Conservation (phyloP, 30 jellyfish, hydroid and myxozoan species). For the Pelagia noctiluca region DNA sequence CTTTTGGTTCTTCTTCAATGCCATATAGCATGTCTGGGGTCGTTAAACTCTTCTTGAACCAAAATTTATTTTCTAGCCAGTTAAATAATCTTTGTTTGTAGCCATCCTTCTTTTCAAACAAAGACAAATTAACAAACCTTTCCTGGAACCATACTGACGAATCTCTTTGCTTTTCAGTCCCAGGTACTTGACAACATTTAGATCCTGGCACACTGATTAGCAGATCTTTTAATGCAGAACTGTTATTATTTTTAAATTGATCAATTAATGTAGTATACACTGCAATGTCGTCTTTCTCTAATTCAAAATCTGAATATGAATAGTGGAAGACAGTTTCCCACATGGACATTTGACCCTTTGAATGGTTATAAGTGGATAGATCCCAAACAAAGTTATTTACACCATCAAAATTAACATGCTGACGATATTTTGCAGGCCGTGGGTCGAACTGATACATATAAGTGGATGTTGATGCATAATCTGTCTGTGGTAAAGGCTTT, state of each 20-base stretch:
- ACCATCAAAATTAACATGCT: no score
- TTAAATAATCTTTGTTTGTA: no score
- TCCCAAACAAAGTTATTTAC: no score
- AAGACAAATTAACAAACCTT: no score
- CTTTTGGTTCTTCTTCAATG: constrained; percentile 21
- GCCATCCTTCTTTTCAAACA: no score
- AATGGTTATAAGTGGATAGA: no score
- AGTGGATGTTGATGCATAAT: not conserved
- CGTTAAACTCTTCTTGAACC: no score
- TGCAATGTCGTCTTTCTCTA: constrained; percentile 18
- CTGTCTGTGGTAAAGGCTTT: not conserved
- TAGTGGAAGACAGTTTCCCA: constrained; percentile 11
- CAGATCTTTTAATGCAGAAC: not conserved
- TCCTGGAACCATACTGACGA: no score
- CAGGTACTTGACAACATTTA: constrained; percentile 10
- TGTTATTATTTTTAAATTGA: not conserved
- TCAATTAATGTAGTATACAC: not conserved
- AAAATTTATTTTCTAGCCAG: no score
- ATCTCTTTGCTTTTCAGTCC: constrained; percentile 2
- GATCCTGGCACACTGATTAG: not conserved
- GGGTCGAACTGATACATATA: no score
- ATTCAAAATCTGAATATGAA: not conserved
- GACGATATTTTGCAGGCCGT: no score
- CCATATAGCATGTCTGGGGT: not conserved
- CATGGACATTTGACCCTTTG: constrained; percentile 17